phyloP scores from a whole-genome alignment of 1,140 invertebrate species.

The Chymomyza costata region DNA sequence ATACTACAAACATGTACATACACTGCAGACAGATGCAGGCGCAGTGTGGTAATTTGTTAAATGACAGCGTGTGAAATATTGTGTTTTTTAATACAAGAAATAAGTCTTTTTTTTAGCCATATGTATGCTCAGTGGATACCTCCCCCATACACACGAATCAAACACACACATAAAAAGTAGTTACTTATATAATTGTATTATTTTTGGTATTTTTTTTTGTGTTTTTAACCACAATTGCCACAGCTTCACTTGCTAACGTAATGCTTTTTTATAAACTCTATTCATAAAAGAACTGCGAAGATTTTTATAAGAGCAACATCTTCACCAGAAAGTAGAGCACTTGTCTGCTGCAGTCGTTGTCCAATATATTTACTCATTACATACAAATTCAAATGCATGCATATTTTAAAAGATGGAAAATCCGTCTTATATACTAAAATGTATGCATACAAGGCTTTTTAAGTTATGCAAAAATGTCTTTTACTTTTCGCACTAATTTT shows the following conservation, averaged over 20 bases:
- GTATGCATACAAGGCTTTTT: conserved; percentile 47
- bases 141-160: too few relatives aligned
- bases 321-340: too few relatives aligned
- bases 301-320: too few relatives aligned
- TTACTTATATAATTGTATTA: too few relatives aligned
- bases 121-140: conserved; percentile 35
- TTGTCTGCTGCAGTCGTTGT: too few relatives aligned
- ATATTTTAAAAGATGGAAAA: conserved; percentile 14
- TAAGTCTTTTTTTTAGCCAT: conserved; percentile 30
- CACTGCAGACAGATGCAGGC: conserved; percentile 13
- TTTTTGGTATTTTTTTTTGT: too few relatives aligned
- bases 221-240: too few relatives aligned
- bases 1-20: conserved; percentile 7
- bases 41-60: conserved; percentile 55
- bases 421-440: conserved; percentile 23
- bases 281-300: too few relatives aligned
- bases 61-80: conserved; percentile 35
- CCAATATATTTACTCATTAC: conserved; percentile 26
- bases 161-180: too few relatives aligned
- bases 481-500: conserved; percentile 15
- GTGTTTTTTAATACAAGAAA: too few relatives aligned
- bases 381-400: conserved; percentile 32
- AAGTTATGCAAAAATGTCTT: conserved; percentile 43
- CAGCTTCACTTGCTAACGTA: too few relatives aligned
- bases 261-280: too few relatives aligned